A percentile compares a stretch with the other conserved stretches of the same genome.
Evolutionary conservation across 1,140 invertebrate genomes (phyloP).

Genomic region (Tetragnatha versicolor): DNA sequence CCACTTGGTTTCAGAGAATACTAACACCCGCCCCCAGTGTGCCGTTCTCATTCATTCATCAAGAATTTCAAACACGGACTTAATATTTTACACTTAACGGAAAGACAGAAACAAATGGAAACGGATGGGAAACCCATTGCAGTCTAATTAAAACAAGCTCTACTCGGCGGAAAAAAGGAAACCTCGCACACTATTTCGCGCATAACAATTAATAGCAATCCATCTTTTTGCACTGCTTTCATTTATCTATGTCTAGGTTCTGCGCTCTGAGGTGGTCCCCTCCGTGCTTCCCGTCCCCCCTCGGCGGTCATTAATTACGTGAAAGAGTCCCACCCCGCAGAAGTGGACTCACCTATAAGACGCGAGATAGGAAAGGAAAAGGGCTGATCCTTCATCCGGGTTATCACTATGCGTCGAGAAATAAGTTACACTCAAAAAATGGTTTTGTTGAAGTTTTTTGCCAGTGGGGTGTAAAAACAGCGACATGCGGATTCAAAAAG

Average conservation of each 20-base stretch:
- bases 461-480: not conserved
- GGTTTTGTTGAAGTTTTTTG: not conserved
- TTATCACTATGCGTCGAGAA: slow-evolving; percentile 22
- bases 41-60: not conserved
- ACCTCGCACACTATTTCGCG: slow-evolving; percentile 7
- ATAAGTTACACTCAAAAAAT: not conserved
- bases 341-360: slow-evolving; percentile 33
- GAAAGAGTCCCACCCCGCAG: slow-evolving; percentile 24
- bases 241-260: slow-evolving; percentile 44
- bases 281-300: not conserved
- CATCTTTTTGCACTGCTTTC: slow-evolving; percentile 37
- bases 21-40: too few species aligned
- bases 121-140: not conserved
- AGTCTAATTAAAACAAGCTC: slow-evolving; percentile 46
- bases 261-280: slow-evolving; percentile 28
- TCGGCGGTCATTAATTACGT: slow-evolving; percentile 41
- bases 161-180: slow-evolving; percentile 2
- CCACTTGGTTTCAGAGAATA: too few species aligned
- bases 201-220: slow-evolving; percentile 53
- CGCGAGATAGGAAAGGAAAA: slow-evolving; percentile 16
- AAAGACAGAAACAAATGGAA: slow-evolving; percentile 1
- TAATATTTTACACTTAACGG: slow-evolving; percentile 17
- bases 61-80: not conserved
- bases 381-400: slow-evolving; percentile 48
- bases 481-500: not conserved